Conservation (phyloP, 2,113 vertebrate genomes). For the Hemibagrus wyckioides region DNA sequence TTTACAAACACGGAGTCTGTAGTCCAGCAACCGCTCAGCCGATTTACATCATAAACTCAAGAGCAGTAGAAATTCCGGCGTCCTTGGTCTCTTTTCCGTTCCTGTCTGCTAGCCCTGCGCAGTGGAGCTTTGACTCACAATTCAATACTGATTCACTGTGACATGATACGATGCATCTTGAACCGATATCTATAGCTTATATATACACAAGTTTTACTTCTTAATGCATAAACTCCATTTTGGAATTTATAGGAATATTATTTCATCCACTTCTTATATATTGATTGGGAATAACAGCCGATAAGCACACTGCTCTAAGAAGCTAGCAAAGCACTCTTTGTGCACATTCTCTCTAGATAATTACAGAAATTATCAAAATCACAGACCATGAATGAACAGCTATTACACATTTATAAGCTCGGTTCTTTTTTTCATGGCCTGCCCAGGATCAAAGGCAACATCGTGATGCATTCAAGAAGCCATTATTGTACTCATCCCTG, state of each 20-base stretch:
- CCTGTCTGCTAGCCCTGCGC: neutral
- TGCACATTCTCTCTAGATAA: neutral
- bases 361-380: neutral
- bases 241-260: neutral
- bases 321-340: too few species aligned
- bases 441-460: neutral
- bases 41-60: neutral
- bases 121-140: neutral
- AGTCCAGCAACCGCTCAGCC: neutral
- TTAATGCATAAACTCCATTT: neutral
- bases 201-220: neutral
- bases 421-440: neutral
- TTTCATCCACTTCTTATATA: neutral
- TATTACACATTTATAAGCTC: neutral
- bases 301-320: neutral
- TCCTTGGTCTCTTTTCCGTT: neutral
- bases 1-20: slow-evolving; percentile 1
- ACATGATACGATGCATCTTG: neutral
- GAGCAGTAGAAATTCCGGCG: neutral
- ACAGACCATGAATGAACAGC: neutral
- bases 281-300: neutral
- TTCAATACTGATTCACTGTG: neutral
- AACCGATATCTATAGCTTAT: neutral
- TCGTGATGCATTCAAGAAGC: slow-evolving; percentile 9
- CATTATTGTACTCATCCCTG: neutral